Evolutionary conservation across 2,888 invertebrate species (phyloP).

Genomic region (Portevinia maculata): DNA sequence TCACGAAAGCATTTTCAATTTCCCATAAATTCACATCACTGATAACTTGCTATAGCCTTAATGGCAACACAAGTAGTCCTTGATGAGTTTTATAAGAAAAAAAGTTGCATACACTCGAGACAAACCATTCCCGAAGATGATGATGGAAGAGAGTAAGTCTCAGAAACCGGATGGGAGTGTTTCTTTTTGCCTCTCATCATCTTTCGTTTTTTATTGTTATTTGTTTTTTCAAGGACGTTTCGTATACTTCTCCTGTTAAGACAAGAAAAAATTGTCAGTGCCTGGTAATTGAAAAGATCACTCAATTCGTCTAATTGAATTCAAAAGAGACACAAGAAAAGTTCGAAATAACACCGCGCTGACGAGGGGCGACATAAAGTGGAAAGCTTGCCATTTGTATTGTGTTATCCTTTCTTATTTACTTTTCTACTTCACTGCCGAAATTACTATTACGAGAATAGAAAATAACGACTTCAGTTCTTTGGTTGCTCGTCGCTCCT

Average conservation of each 20-base stretch:
- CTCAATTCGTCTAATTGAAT: slow-evolving; percentile 33
- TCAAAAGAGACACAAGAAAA: neutral
- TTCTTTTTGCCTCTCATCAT: slow-evolving; percentile 12
- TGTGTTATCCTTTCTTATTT: slow-evolving; percentile 24
- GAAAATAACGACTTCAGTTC: neutral
- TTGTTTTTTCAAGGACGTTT: slow-evolving; percentile 8
- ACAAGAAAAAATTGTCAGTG: neutral
- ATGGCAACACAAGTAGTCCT: slow-evolving; percentile 38
- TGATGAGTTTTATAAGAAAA: slow-evolving; percentile 36
- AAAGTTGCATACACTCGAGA: slow-evolving; percentile 9
- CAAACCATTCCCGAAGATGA: too few species aligned
- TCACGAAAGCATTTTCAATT: slow-evolving; percentile 45
- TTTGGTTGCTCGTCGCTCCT: neutral
- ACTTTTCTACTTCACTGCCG: neutral
- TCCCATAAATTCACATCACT: slow-evolving; percentile 42
- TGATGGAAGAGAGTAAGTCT: slow-evolving; percentile 8
- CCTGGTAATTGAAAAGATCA: slow-evolving; percentile 41
- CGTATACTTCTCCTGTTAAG: neutral
- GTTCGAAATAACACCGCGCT: too few species aligned
- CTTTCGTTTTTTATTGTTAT: neutral
- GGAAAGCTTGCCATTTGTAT: neutral
- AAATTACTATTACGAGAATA: neutral
- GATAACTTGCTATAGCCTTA: slow-evolving; percentile 21
- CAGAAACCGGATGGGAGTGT: neutral
- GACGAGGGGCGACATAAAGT: neutral